Evolutionary conservation across 2,113 vertebrate species (phyloP), one percentile per base, ranked within the genome.

Genomic region (Blennius ocellaris): DNA sequence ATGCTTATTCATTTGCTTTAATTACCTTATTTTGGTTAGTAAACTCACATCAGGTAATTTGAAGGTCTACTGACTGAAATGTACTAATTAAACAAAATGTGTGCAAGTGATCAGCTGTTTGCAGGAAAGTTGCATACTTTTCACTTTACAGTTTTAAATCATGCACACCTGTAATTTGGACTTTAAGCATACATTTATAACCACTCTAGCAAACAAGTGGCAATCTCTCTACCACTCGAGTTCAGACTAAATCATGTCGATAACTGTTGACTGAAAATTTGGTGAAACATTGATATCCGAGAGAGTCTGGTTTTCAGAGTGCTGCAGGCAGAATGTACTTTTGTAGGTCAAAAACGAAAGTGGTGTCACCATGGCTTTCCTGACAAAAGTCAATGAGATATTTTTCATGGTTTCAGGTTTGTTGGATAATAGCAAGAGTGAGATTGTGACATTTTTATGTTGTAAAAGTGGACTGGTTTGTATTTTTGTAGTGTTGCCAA

Each of bases 1-100:
- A 60, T 55, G 58, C 37, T 38, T 55, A 77, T 73, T 79, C 36
- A 48, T 40, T 76, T 75, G 5, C 58, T 74, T 60, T 36, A 74
- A 79, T 81, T 71, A 54, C 48, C 21, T 59, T 15, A 78, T 50
- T 65, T 55, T 11, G 5, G 60, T 48, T 7, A 4, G 58, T 73
- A 53, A 78, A 68, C 63, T 64, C 77, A 59, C 39, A 67, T 66
- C 21, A 14, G 44, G 54, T 81, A 63, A 79, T 69, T 63, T 82
- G 56, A 79, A 68, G 59, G 40, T 77, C 60, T 53, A 37, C 57
- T 50, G 39, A 51, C 11, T 66, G 37, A 78, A 74, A 70, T 10
- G 7, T 50, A 44, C 70, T 49, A 67, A 74, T 83, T 78, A 71
- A 57, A 48, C 52, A 54, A 59, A 63, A 30, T 30, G 21, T 30